A percentile compares a stretch with the other conserved stretches of the same genome.
Evolutionary conservation across 1,140 invertebrate genomes (phyloP).

Genomic region (Piezodorus guildinii): DNA sequence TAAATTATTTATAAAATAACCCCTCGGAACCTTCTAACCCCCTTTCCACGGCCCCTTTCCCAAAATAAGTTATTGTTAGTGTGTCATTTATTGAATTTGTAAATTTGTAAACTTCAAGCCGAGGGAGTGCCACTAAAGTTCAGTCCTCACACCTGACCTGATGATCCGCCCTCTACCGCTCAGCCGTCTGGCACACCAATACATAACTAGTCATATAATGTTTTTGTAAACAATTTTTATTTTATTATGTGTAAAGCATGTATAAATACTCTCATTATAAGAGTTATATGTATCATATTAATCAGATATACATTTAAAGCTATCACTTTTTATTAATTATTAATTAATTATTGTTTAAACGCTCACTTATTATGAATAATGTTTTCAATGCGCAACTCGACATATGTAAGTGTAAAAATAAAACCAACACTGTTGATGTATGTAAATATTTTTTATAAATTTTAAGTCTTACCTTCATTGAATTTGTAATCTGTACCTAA

Average conservation of each 20-base stretch:
- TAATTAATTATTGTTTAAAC: too few species aligned
- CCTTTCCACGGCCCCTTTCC: conserved; percentile 1
- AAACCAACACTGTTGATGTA: background rate
- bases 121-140: background rate
- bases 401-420: background rate
- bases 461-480: background rate
- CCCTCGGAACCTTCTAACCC: background rate
- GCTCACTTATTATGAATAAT: background rate
- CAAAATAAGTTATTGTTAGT: conserved; percentile 25
- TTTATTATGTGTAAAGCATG: conserved; percentile 19
- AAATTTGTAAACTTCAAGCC: background rate
- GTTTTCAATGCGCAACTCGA: background rate
- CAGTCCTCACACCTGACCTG: background rate
- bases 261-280: conserved; percentile 18
- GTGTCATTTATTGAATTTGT: conserved; percentile 19
- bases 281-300: conserved; percentile 24
- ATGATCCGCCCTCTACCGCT: background rate
- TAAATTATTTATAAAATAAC: conserved; percentile 17
- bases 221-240: conserved; percentile 18
- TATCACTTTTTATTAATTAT: background rate
- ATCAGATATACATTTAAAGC: conserved; percentile 22
- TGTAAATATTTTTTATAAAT: conserved; percentile 4
- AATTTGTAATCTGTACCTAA: background rate
- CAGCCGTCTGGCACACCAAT: conserved; percentile 22
- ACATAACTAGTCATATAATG: conserved; percentile 25